Conservation (phyloP, 2,797 vertebrate genomes). For the Chiroxiphia lanceolata region DNA sequence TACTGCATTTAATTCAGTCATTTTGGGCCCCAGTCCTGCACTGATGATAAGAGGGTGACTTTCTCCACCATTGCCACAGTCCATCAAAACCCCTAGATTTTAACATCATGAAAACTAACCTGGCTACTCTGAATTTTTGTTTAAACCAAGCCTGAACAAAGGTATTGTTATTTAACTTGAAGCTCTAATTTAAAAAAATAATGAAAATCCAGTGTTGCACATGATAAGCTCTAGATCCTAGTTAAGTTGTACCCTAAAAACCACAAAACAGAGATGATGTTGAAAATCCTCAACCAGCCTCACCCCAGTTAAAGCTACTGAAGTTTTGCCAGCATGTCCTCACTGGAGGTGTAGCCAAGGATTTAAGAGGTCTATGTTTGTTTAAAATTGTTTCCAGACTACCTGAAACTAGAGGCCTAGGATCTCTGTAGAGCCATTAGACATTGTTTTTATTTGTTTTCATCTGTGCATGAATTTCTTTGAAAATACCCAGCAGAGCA, state of each 20-base stretch:
- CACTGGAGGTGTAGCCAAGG: background rate
- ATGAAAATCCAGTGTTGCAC: background rate
- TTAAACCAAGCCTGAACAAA: background rate
- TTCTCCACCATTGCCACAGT: background rate
- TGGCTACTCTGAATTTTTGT: background rate
- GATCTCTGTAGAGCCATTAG: constrained; percentile 17
- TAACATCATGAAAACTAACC: background rate
- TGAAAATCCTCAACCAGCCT: background rate
- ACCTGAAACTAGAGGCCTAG: background rate
- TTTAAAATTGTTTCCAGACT: constrained; percentile 27
- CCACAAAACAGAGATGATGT: background rate
- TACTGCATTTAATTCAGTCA: background rate
- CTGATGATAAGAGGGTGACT: background rate
- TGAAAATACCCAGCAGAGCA: constrained; percentile 57
- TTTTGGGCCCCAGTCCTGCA: background rate
- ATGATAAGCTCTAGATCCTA: background rate
- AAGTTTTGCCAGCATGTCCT: background rate
- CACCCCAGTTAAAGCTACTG: background rate
- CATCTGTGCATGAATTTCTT: constrained; percentile 48
- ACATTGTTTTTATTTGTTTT: constrained; percentile 48
- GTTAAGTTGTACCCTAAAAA: background rate
- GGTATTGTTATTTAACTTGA: background rate
- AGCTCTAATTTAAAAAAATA: background rate
- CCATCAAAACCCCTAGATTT: background rate
- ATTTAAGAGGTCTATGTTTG: background rate